phyloP scores from a whole-genome alignment of 2,888 invertebrate genomes.

The Leucozona laternaria region DNA sequence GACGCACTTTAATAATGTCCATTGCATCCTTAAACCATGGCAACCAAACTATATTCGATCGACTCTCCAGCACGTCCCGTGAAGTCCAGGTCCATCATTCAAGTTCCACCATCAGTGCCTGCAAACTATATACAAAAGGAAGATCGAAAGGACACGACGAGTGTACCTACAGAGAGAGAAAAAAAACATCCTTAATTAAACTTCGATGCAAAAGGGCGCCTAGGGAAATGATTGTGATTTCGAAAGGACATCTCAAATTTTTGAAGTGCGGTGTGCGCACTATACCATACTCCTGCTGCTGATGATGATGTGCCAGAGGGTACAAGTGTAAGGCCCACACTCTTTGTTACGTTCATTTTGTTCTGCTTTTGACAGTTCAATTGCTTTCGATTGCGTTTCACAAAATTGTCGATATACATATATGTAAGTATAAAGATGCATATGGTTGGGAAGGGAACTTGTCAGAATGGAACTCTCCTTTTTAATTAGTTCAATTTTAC shows the following conservation, averaged over 20 bases:
- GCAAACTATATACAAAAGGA: constrained; percentile 17
- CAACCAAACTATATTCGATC: constrained; percentile 38
- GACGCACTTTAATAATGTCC: constrained; percentile 36
- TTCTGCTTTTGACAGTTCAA: constrained; percentile 74
- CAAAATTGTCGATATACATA: constrained; percentile 29
- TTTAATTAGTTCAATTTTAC: constrained; percentile 74
- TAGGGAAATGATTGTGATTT: constrained; percentile 60
- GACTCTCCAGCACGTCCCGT: constrained; percentile 64
- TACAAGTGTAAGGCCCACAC: constrained; percentile 54
- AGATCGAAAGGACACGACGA: constrained; percentile 19
- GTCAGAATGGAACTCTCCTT: constrained; percentile 34
- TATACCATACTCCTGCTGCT: neutral
- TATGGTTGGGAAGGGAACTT: neutral
- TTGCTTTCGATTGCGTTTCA: constrained; percentile 67
- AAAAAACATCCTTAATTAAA: constrained; percentile 70
- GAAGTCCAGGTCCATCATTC: neutral
- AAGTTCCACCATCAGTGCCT: neutral
- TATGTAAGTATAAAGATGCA: neutral
- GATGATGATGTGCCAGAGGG: constrained; percentile 50
- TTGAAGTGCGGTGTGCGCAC: constrained; percentile 49
- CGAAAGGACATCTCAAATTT: constrained; percentile 68
- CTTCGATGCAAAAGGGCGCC: constrained; percentile 65
- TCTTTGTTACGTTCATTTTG: constrained; percentile 15
- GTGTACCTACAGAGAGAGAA: neutral
- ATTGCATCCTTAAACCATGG: constrained; percentile 27